Conservation (phyloP, 2,113 vertebrate genomes). For the Zapus hudsonius region DNA sequence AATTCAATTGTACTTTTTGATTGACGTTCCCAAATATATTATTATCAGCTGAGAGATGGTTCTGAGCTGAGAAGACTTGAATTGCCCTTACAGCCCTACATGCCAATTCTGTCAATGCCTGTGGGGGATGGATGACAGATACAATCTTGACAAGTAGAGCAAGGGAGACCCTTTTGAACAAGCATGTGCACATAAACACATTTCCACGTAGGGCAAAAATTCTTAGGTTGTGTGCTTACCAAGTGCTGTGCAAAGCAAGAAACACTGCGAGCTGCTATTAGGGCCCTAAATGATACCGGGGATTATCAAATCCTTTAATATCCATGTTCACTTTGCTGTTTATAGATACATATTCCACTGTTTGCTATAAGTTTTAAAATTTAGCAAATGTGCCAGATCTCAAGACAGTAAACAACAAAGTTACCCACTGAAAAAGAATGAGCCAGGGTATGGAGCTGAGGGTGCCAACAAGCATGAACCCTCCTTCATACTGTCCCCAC, state of each 20-base stretch:
- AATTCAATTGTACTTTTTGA: background rate
- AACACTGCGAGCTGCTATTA: background rate
- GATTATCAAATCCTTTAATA: background rate
- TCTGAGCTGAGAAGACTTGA: background rate
- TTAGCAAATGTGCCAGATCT: background rate
- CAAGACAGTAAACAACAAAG: background rate
- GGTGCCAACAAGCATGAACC: background rate
- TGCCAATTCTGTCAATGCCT: background rate
- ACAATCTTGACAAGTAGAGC: constrained; percentile 27
- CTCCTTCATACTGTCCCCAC: background rate
- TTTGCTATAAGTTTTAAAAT: background rate
- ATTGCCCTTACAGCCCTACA: background rate
- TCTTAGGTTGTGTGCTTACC: background rate
- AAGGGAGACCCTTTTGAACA: background rate
- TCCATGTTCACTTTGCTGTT: background rate
- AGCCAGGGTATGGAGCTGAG: background rate
- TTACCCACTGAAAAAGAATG: background rate
- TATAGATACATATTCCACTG: background rate
- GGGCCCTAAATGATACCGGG: background rate
- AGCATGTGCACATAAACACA: background rate
- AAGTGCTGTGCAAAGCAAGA: background rate
- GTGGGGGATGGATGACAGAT: constrained; percentile 35
- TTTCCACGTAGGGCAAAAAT: background rate
- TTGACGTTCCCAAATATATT: too few relatives aligned
- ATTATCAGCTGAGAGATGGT: accelerated